Conservation (phyloP, 2,888 invertebrate genomes). For the Heterodera filipjevi region DNA sequence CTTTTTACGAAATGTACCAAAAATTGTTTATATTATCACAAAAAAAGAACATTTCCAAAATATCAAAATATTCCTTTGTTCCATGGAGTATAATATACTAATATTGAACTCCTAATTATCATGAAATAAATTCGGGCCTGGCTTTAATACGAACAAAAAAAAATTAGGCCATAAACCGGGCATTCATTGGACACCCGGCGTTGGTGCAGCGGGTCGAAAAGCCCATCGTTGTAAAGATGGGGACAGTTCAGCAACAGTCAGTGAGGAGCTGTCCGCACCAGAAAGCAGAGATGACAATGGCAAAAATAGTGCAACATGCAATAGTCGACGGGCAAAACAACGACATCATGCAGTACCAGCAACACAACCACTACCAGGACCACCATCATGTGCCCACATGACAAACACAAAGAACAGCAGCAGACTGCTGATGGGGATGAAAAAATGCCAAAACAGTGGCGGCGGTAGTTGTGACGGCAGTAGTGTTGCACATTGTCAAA, state of each 20-base stretch:
- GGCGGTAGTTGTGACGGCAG: not conserved
- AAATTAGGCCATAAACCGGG: not conserved
- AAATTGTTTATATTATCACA: no score
- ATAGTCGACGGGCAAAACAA: not conserved
- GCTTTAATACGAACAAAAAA: no score
- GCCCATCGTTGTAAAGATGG: not conserved
- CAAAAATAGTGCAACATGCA: not conserved
- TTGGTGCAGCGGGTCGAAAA: not conserved
- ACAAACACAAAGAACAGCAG: not conserved
- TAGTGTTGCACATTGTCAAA: no score
- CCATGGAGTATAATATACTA: no score
- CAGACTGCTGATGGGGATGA: not conserved
- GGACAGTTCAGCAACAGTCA: conserved; percentile 2
- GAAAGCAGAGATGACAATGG: not conserved
- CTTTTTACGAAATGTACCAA: no score
- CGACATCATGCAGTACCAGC: not conserved
- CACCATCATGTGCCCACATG: not conserved
- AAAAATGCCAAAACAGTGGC: not conserved
- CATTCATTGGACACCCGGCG: not conserved
- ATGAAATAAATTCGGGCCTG: no score
- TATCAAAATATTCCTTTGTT: no score
- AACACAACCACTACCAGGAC: not conserved
- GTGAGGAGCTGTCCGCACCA: not conserved
- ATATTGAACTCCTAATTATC: no score
- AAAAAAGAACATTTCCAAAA: no score